Base-by-base conservation (phyloP, 23 tunicate genomes). In the Styela plicata region DNA sequence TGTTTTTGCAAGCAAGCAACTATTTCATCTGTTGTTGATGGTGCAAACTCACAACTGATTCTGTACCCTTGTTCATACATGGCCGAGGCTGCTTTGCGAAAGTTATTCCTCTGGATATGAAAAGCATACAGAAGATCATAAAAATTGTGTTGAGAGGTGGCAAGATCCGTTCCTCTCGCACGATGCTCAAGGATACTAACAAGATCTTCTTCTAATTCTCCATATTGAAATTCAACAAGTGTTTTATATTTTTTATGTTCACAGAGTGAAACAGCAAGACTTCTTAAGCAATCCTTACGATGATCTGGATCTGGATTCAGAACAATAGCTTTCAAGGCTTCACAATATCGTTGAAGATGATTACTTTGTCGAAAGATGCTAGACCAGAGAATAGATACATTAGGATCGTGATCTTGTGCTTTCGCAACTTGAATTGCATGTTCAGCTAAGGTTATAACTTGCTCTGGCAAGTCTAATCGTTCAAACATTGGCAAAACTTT, bases 11-110 rank as follows among this genome's bases (percentile, higher is more conserved):
- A 64, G 30, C 28, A n/a, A 24, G 76, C 74, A 30, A 70, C 74
- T n/a, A 44, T 23, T 2, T 69, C 69, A 17, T 52, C 81, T 7
- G 81, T 21, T 44, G 28, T 53, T 0, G 66, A 52, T 0, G 53
- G 64, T 27, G 65, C 27, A 2, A 70, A 33, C 78, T 83, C 86
- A 34, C 65, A 23, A 2, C 80, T 57, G 3, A 90, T 64, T 53
- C 91, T 64, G 79, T 87, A 87, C 31, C 84, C 80, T 74, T 92
- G 97, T 63, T 92, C 97, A 79, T 92, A 92, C 97, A 92, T 92
- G 18, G 87, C 74, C 31, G 89, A 74, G 63, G 97, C 89, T 37
- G 97, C 97, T 87, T 78, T 79, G 64, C 91, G 79, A 80, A 85
- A 92, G 73, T 87, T 92, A 34, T 73, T 69, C 32, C 92, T 73